Base-by-base conservation (phyloP, 2,797 vertebrate species). In the Cryptoprocta ferox region DNA sequence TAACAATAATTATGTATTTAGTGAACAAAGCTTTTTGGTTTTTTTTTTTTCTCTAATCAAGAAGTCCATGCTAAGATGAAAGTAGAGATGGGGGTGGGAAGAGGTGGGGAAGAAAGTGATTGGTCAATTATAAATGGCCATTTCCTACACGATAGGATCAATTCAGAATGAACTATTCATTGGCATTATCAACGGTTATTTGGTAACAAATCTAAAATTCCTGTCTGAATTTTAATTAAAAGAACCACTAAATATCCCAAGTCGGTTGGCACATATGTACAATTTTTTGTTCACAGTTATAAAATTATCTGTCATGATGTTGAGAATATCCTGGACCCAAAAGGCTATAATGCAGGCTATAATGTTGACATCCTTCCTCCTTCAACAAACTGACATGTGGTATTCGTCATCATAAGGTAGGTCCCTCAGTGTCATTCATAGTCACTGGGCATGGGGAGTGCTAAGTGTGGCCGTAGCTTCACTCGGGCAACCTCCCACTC, bases 211-310 rank as follows among this genome's bases (percentile, higher is more conserved):
- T 95, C n/a, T 80, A 80, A 95, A 96, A 70, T 37, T 78, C 39
- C 76, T 63, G 50, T 88, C 94, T 88, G 42, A 88, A 89, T 94
- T 88, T 96, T 96, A 96, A 96, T 96, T 76, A 97, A 95, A 95
- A 89, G 80, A 92, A 28, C 21, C 70, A 78, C 39, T 80, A 37
- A 71, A 26, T 61, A 75, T 70, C 42, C 21, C 61, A 66, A 53
- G 35, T 95, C 35, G 48, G 35, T 65, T 91, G 90, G 68, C 70
- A 71, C 21, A 66, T 37, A 19, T 7, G 4, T 35, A 83, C 4
- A 61, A 15, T n/a, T 39, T 61, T 90, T 59, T n/a, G 28, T 32
- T 14, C 82, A 39, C 35, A 14, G 76, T 66, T 76, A 88, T 65
- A 93, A 89, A 84, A 53, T 87, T 68, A 12, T 75, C 94, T 83